phyloP scores from a whole-genome alignment of 1,140 invertebrate species.

The Halictus rubicundus region DNA sequence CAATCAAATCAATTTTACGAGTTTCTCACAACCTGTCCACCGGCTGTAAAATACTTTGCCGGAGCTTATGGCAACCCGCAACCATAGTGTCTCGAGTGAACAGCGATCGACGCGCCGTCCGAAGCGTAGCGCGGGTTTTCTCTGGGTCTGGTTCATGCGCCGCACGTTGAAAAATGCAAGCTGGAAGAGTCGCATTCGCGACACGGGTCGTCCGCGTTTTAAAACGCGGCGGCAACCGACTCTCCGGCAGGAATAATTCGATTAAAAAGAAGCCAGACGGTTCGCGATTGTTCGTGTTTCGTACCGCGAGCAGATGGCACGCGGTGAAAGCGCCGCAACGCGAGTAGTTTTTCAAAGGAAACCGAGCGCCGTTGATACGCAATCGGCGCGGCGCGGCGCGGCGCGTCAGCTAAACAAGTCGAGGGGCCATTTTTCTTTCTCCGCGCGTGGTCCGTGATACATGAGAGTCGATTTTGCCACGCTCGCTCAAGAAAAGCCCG shows the following conservation, averaged over 20 bases:
- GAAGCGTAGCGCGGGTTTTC: background rate
- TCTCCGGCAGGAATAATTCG: conserved; percentile 7
- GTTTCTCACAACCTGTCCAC: too few species aligned
- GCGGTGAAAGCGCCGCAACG: conserved; percentile 35
- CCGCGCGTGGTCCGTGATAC: background rate
- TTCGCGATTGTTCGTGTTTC: conserved; percentile 6
- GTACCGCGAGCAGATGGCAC: conserved; percentile 29
- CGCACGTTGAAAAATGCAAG: too few species aligned
- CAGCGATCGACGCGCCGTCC: background rate
- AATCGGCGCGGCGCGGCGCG: background rate
- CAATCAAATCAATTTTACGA: too few species aligned
- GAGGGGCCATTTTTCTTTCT: background rate
- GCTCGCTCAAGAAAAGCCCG: too few species aligned
- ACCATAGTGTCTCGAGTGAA: background rate
- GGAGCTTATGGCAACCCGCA: background rate
- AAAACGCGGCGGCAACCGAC: background rate
- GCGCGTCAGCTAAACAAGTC: background rate
- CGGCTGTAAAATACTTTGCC: too few species aligned
- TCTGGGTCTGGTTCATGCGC: background rate
- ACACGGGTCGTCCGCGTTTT: conserved; percentile 11
- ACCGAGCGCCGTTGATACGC: conserved; percentile 17
- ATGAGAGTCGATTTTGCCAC: too few species aligned
- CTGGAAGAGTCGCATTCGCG: background rate
- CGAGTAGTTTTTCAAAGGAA: conserved; percentile 7
- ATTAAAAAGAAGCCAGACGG: conserved; percentile 1